Evolutionary conservation across 2,113 vertebrate species (phyloP), one percentile per base, ranked within the genome.

Genomic region (Electrona antarctica): DNA sequence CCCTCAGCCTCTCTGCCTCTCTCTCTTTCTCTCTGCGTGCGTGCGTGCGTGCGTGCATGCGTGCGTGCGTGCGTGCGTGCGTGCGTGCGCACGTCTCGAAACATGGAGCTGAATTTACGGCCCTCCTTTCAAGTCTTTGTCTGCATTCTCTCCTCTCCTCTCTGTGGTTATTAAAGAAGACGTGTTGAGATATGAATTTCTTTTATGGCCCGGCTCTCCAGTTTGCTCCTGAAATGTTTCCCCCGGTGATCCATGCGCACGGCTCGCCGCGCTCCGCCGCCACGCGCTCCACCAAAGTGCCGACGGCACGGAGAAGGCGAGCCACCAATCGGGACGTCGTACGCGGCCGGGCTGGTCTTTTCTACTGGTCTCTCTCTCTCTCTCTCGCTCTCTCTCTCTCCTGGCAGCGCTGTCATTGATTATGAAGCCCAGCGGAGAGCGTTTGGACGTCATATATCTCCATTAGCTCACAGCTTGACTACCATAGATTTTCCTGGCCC

Each of bases 371-470:
- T 41, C 33, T 41, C 33, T n/a, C n/a, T 96, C 94, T 93, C 93
- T 90, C 94, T 87, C 85, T 64, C 90, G 96, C 96, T 96, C 95
- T 96, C 96, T 96, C 95, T 95, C 93, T 95, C 95, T 95, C 93
- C 94, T 96, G 94, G 95, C 95, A 92, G 94, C 89, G 93, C 95
- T 93, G 91, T 95, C 95, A 98, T 98, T 97, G 97, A 97, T 98
- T 98, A 96, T 96, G 95, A 98, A 96, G 97, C 96, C 95, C 95
- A 96, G 95, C 94, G 93, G 94, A 96, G 96, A 98, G 94, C 94
- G 92, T 94, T 96, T 96, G 97, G 96, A 94, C 94, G 94, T 97
- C 95, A 97, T 98, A 97, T 94, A 97, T 99, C 97, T 99, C 96
- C 95, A 99, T 98, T 98, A 98, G 95, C 92, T 94, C 91, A 82